Percentiles rank a stretch among this genome's conserved stretches.
Conservation (phyloP, 2,888 invertebrate genomes). For the Idaea biselata region DNA sequence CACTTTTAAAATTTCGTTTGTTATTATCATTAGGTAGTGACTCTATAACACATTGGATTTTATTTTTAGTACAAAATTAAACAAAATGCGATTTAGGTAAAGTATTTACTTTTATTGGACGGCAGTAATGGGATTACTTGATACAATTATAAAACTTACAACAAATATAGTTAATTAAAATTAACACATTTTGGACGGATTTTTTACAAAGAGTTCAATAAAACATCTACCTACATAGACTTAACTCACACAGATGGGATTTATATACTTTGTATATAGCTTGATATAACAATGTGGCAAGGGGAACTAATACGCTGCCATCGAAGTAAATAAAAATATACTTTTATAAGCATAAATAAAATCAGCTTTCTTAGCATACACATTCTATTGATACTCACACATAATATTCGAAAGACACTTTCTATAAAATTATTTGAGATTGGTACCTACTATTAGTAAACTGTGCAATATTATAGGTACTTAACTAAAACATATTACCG, state of each 20-base stretch:
- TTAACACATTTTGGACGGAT: constrained; percentile 12
- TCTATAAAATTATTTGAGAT: background rate
- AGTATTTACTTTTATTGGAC: constrained; percentile 21
- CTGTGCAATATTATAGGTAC: background rate
- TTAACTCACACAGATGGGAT: background rate
- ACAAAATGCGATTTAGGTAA: constrained; percentile 2
- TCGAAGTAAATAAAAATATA: no score
- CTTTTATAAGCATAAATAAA: no score
- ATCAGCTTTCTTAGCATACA: background rate
- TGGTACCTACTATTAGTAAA: background rate
- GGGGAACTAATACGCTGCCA: no score
- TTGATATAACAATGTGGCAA: no score
- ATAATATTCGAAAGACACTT: background rate
- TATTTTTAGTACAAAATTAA: background rate
- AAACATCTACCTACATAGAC: background rate
- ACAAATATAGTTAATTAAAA: background rate
- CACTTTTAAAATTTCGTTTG: no score
- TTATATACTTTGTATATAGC: no score
- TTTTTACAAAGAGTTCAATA: background rate
- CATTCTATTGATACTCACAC: background rate
- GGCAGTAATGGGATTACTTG: constrained; percentile 28
- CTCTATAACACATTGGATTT: background rate
- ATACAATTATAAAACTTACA: background rate
- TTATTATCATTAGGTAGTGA: no score
- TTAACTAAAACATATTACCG: background rate